Conservation (phyloP, 2,888 invertebrate species). For the Sphinx pinastri region DNA sequence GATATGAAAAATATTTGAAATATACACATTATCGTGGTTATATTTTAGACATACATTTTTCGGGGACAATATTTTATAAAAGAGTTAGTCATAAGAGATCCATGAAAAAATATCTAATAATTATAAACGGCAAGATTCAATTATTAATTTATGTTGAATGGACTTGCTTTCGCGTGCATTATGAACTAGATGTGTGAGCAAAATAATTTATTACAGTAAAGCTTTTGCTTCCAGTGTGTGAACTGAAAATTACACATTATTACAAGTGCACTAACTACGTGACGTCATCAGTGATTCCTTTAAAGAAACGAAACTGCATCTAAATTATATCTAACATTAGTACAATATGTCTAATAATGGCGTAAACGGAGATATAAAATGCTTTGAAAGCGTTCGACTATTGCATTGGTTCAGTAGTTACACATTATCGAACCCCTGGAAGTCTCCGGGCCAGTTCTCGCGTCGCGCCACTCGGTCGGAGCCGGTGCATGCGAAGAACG, state of each 20-base stretch:
- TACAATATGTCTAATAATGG: neutral
- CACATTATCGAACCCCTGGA: constrained; percentile 74
- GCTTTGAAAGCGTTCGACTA: neutral
- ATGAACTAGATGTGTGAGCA: constrained; percentile 14
- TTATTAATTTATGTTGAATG: constrained; percentile 7
- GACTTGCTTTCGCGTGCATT: constrained; percentile 11
- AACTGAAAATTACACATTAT: neutral
- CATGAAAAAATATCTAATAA: constrained; percentile 33
- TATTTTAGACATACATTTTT: constrained; percentile 18
- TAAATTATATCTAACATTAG: neutral
- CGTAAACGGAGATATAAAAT: neutral
- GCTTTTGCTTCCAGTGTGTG: neutral
- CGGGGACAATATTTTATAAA: constrained; percentile 8
- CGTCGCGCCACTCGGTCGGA: constrained; percentile 74
- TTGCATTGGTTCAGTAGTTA: constrained; percentile 34
- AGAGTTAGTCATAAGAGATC: constrained; percentile 33
- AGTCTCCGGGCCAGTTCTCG: constrained; percentile 81
- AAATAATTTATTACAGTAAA: neutral
- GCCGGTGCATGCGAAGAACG: constrained; percentile 89
- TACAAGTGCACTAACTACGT: neutral
- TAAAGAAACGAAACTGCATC: neutral
- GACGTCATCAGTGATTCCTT: neutral
- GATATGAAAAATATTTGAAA: constrained; percentile 15
- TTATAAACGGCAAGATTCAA: constrained; percentile 35
- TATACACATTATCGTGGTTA: constrained; percentile 6